Base-by-base conservation (phyloP, 1,140 invertebrate genomes). In the Mylabris phalerata region DNA sequence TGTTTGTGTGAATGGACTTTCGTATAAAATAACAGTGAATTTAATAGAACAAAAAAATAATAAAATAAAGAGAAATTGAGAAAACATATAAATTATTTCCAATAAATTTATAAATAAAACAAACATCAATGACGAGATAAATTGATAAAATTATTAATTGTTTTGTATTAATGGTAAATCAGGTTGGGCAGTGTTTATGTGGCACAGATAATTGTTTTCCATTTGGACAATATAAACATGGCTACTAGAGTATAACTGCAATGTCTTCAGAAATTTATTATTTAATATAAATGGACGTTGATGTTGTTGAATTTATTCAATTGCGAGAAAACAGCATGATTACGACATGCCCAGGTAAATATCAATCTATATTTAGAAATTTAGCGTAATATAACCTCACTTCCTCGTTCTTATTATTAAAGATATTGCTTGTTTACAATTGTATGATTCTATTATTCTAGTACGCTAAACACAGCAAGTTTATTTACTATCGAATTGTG, bases 141-240 rank as follows among this genome's bases (percentile, higher is more conserved):
- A 32, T 32, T 32, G 32, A 5, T 32, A 32, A 32, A 32, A 2
- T 32, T 32, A 32, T 32, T 32, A 32, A 32, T 32, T 32, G 32
- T 7, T 32, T 32, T 32, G 4, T 32, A 32, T 32, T 32, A 32
- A 32, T 32, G 4, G 32, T 32, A 32, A 32, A 32, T 32, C 32
- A 32, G 32, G 32, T 32, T 32, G 32, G 32, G 32, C 51, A 55
- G 60, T 60, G 55, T 62, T 65, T 64, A 67, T 67, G 65, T 67
- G 65, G 62, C 60, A 67, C 50, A 62, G 42, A 67, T 64, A 65
- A 64, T 65, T 67, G 62, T 67, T 67, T 67, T 65, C 57, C 55
- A 59, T 52, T 62, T 50, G 55, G 61, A 67, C 57, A 50, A 63
- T 59, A 63, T 70, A 68, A 70, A 70, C 67, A 70, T 70, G 68